Evolutionary conservation across 2,888 invertebrate species (phyloP).

Genomic region (Volucella inflata): DNA sequence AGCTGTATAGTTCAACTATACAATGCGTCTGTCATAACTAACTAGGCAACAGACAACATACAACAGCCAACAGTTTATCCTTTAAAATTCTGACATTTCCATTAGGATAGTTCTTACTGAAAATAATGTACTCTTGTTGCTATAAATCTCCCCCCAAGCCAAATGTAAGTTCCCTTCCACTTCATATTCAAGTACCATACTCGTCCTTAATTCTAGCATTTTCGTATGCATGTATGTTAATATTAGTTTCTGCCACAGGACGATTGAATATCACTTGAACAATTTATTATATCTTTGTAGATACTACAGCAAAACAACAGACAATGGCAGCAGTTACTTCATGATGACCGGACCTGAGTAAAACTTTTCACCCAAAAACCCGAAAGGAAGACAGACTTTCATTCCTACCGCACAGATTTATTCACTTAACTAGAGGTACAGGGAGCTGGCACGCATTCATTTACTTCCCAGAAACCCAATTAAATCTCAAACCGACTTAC

Average conservation of each 20-base stretch:
- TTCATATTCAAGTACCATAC: no score
- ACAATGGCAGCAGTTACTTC: slow-evolving; percentile 36
- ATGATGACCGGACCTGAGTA: slow-evolving; percentile 38
- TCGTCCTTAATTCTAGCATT: neutral
- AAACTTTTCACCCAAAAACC: slow-evolving; percentile 19
- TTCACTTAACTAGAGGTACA: neutral
- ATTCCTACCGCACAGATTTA: neutral
- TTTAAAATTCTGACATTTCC: neutral
- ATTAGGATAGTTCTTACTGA: neutral
- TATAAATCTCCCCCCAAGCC: no score
- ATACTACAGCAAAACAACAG: slow-evolving; percentile 31
- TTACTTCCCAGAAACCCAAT: slow-evolving; percentile 23
- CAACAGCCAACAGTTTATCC: no score
- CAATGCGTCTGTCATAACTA: no score
- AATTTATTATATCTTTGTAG: slow-evolving; percentile 31
- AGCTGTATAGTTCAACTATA: no score
- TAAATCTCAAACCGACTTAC: slow-evolving; percentile 27
- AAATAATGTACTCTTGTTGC: no score
- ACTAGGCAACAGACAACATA: no score
- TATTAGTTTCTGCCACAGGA: neutral
- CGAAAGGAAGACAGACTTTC: neutral
- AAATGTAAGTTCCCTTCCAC: no score
- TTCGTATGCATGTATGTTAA: neutral
- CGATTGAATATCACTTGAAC: slow-evolving; percentile 17
- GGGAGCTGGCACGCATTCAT: slow-evolving; percentile 32